phyloP scores from a whole-genome alignment of 2,888 invertebrate species.

The Physocephala rufipes region DNA sequence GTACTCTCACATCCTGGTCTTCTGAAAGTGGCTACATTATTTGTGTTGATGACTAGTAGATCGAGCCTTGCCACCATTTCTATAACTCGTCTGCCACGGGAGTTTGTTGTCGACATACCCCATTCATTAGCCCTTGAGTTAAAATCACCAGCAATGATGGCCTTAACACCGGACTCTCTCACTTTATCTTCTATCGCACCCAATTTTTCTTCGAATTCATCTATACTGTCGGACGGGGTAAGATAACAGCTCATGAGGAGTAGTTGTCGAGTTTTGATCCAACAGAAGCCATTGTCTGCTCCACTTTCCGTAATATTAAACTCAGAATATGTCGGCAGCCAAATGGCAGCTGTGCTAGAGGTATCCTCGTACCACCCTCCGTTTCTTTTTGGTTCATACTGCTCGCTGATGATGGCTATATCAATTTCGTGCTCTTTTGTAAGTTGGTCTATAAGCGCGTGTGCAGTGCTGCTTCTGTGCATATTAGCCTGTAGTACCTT shows the following conservation, averaged over 20 bases:
- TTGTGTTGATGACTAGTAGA: slow-evolving; percentile 32
- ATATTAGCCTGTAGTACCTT: slow-evolving; percentile 16
- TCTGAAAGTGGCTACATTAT: slow-evolving; percentile 30
- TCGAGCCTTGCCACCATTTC: slow-evolving; percentile 40
- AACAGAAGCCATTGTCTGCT: slow-evolving; percentile 16
- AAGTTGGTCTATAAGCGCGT: slow-evolving; percentile 2
- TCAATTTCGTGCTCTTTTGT: slow-evolving; percentile 2
- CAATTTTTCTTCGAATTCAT: slow-evolving; percentile 28
- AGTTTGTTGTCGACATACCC: slow-evolving; percentile 31
- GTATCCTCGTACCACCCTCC: not conserved
- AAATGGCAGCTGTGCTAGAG: slow-evolving; percentile 10
- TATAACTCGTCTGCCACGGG: slow-evolving; percentile 33
- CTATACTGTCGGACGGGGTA: slow-evolving; percentile 25
- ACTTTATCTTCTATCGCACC: slow-evolving; percentile 2
- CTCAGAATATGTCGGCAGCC: not conserved
- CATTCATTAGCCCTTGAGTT: too few species aligned
- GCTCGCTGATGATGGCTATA: too few species aligned
- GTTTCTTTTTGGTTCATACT: too few species aligned
- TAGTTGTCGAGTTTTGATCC: slow-evolving; percentile 15
- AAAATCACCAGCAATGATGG: slow-evolving; percentile 32
- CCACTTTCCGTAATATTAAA: not conserved
- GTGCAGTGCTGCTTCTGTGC: slow-evolving; percentile 26
- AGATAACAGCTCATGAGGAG: slow-evolving; percentile 28
- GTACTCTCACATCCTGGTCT: slow-evolving; percentile 35
- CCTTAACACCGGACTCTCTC: slow-evolving; percentile 8